phyloP scores from a whole-genome alignment of 1,140 invertebrate genomes.

The Pogonomyrmex californicus region DNA sequence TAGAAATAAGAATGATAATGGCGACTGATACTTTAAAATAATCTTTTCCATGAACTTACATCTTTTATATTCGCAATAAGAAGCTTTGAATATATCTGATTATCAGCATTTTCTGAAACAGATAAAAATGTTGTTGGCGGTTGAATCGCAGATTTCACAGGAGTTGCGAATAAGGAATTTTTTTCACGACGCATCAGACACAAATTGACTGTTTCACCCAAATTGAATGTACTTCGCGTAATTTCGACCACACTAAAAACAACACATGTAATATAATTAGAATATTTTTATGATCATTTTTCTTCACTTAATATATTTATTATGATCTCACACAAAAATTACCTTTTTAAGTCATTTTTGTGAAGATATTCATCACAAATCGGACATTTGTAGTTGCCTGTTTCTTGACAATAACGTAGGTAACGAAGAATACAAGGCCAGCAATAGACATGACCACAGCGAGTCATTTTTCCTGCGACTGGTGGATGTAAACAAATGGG shows the following conservation, averaged over 20 bases:
- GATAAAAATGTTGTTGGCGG: slow-evolving; percentile 82
- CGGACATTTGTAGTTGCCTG: slow-evolving; percentile 91
- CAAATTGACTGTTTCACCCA: slow-evolving; percentile 92
- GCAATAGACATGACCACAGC: slow-evolving; percentile 98
- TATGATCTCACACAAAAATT: slow-evolving; percentile 56
- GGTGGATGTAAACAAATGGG: slow-evolving; percentile 96
- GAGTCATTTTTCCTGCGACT: slow-evolving; percentile 95
- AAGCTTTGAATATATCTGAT: slow-evolving; percentile 91
- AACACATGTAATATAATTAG: slow-evolving; percentile 35
- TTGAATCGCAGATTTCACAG: slow-evolving; percentile 84
- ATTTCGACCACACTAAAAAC: slow-evolving; percentile 88
- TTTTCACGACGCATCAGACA: slow-evolving; percentile 95
- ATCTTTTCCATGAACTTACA: slow-evolving; percentile 82
- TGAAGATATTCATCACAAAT: slow-evolving; percentile 94
- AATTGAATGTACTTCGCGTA: slow-evolving; percentile 88
- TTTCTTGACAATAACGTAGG: slow-evolving; percentile 93
- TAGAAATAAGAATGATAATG: slow-evolving; percentile 64
- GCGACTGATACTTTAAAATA: neutral
- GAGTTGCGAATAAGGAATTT: slow-evolving; percentile 92
- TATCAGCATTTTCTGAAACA: slow-evolving; percentile 85
- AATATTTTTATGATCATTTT: neutral
- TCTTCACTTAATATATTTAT: neutral
- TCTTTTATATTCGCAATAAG: slow-evolving; percentile 90
- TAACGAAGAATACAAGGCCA: slow-evolving; percentile 98
- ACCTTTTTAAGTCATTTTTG: slow-evolving; percentile 94